Conservation (phyloP, 2,113 vertebrate species). For the Paraplagusia blochii region DNA sequence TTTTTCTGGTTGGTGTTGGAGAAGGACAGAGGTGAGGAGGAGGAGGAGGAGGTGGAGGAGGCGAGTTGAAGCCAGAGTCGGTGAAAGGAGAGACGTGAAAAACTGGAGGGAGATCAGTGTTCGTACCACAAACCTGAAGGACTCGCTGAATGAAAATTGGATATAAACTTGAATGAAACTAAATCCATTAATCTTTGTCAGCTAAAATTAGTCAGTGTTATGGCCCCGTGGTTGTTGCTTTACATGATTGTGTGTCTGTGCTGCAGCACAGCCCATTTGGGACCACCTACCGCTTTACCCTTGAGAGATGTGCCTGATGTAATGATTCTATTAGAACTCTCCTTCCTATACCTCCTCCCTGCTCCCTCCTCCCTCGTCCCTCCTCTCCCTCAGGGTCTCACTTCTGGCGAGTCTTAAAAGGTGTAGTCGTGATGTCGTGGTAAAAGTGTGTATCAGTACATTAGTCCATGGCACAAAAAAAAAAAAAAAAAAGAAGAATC, state of each 20-base stretch:
- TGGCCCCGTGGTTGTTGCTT: slow-evolving; percentile 52
- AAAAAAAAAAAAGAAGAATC: slow-evolving; percentile 12
- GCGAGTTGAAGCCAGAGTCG: neutral
- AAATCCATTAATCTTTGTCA: slow-evolving; percentile 68
- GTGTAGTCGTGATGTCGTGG: slow-evolving; percentile 17
- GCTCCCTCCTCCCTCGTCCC: neutral
- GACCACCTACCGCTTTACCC: slow-evolving; percentile 66
- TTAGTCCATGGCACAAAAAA: slow-evolving; percentile 42
- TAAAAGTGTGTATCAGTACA: slow-evolving; percentile 32
- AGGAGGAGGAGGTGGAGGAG: neutral
- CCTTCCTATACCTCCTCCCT: slow-evolving; percentile 31
- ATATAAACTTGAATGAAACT: slow-evolving; percentile 62
- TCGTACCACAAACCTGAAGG: slow-evolving; percentile 23
- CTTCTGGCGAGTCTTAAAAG: slow-evolving; percentile 54
- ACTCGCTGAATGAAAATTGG: slow-evolving; percentile 40
- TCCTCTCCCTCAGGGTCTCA: slow-evolving; percentile 50
- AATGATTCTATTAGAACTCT: slow-evolving; percentile 62
- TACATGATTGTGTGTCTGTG: slow-evolving; percentile 39
- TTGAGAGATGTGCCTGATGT: slow-evolving; percentile 63
- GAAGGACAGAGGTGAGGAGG: neutral
- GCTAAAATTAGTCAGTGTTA: slow-evolving; percentile 51
- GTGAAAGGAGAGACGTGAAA: slow-evolving; percentile 14
- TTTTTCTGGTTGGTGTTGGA: neutral
- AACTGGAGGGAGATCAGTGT: slow-evolving; percentile 1
- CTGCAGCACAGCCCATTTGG: slow-evolving; percentile 63